Evolutionary conservation across 2,113 vertebrate species (phyloP).

Genomic region (Prietella phreatophila): DNA sequence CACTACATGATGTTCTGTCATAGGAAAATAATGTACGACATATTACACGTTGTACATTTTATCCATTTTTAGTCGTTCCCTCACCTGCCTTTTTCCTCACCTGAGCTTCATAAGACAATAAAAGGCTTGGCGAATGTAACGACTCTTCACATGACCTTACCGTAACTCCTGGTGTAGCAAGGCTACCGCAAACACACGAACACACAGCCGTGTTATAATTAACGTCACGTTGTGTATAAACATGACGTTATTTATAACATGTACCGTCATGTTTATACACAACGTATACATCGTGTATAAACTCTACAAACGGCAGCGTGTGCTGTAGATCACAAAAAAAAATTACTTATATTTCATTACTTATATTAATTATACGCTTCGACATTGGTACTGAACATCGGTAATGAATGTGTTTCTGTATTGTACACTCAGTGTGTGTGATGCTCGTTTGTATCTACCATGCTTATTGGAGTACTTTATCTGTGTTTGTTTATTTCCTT

Average conservation of each 20-base stretch:
- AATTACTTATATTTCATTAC: neutral
- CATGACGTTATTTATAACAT: no score
- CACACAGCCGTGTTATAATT: neutral
- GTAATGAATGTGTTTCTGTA: conserved; percentile 27
- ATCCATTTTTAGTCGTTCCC: neutral
- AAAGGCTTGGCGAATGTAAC: neutral
- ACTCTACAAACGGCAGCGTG: neutral
- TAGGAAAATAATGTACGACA: no score
- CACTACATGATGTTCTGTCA: no score
- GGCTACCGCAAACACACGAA: neutral
- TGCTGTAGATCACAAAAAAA: neutral
- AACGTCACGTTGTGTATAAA: neutral
- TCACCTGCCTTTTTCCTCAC: neutral
- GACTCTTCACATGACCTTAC: neutral
- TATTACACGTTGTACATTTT: no score
- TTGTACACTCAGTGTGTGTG: neutral
- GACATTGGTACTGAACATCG: neutral
- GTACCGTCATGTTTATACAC: no score
- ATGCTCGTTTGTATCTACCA: neutral
- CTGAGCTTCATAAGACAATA: neutral
- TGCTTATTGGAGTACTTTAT: neutral
- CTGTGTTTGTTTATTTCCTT: conserved; percentile 12
- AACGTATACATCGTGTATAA: neutral
- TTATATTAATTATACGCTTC: neutral
- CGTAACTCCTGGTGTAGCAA: neutral